A percentile compares a stretch with the other conserved stretches of the same genome.
phyloP scores from a whole-genome alignment of 2,888 invertebrate species.

The Spisula solida region DNA sequence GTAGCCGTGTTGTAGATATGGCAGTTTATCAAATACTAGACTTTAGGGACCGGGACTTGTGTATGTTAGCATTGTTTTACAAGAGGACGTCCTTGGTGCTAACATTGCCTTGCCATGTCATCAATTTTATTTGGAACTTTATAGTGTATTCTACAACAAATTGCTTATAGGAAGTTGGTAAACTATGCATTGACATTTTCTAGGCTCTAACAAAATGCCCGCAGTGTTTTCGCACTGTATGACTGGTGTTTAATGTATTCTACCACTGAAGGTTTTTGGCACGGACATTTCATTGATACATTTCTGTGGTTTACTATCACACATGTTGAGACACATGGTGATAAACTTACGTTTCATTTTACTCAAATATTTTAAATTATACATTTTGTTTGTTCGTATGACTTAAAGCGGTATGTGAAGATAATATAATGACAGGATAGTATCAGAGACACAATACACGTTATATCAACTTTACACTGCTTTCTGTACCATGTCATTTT shows the following conservation, averaged over 20 bases:
- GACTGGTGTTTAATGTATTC: not conserved
- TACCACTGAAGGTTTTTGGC: not conserved
- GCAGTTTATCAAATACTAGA: conserved; percentile 32
- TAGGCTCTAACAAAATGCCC: not conserved
- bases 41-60: conserved; percentile 18
- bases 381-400: not conserved
- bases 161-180: not conserved
- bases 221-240: not conserved
- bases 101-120: not conserved
- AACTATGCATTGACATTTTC: conserved; percentile 18
- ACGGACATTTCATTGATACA: not conserved
- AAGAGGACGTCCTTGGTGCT: not conserved
- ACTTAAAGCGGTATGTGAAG: not conserved
- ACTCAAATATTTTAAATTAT: conserved; percentile 15
- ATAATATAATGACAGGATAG: not conserved
- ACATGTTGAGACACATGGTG: not conserved
- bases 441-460: not conserved
- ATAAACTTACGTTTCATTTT: not conserved
- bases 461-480: not conserved
- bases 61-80: conserved; percentile 14
- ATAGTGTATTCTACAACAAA: not conserved
- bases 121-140: conserved; percentile 25
- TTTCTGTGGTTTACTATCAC: not conserved
- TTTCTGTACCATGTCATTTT: too few relatives aligned
- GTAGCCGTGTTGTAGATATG: conserved; percentile 19